Evolutionary conservation across 2,797 vertebrate genomes (phyloP).

Genomic region (Tauraco hartlaubi): DNA sequence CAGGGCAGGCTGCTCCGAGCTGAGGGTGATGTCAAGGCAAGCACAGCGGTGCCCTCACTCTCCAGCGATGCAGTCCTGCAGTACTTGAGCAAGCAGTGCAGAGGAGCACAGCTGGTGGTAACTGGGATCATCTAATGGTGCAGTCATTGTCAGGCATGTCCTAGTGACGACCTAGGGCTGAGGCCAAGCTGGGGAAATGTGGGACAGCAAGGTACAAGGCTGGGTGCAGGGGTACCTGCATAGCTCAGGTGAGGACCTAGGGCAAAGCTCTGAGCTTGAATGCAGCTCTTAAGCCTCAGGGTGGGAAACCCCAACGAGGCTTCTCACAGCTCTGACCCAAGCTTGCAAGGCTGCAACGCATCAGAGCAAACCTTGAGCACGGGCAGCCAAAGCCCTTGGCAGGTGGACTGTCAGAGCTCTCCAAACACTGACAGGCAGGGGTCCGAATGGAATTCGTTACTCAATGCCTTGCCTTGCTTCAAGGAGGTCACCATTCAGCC

Average conservation of each 20-base stretch:
- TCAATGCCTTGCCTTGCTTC: not conserved
- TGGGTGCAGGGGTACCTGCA: accelerated
- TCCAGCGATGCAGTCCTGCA: not conserved
- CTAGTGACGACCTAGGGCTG: not conserved
- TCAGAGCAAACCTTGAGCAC: not conserved
- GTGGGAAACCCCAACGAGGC: not conserved
- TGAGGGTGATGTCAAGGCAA: not conserved
- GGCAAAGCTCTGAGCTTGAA: not conserved
- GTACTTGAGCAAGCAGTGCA: not conserved
- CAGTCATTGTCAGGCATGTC: not conserved
- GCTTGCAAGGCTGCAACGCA: not conserved
- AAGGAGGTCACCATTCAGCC: not conserved
- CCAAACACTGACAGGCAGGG: not conserved
- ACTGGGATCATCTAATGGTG: not conserved
- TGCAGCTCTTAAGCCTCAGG: not conserved
- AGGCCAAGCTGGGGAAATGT: not conserved
- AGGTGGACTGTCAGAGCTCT: not conserved
- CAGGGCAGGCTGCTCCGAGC: not conserved
- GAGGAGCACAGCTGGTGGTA: not conserved
- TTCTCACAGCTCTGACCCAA: not conserved
- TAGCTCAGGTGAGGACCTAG: not conserved
- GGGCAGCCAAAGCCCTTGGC: not conserved
- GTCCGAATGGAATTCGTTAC: not conserved
- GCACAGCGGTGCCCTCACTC: not conserved
- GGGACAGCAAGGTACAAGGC: not conserved